Conservation (phyloP, 1,140 invertebrate genomes). For the Microplitis mediator region DNA sequence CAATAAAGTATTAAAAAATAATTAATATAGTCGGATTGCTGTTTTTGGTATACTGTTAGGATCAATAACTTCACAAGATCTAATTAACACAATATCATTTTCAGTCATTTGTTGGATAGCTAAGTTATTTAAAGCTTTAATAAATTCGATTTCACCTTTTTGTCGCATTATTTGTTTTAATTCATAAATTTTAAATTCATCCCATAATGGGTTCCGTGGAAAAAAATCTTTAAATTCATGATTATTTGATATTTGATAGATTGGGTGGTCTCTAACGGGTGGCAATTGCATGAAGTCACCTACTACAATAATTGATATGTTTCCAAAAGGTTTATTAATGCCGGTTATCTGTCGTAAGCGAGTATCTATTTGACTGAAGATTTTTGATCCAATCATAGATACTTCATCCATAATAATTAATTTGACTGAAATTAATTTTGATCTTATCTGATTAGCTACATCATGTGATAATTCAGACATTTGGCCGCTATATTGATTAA, state of each 20-base stretch:
- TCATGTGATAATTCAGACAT: slow-evolving; percentile 28
- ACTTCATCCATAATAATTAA: slow-evolving; percentile 56
- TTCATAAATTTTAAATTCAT: too few relatives aligned
- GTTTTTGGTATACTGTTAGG: too few relatives aligned
- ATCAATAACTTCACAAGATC: too few relatives aligned
- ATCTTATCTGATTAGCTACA: slow-evolving; percentile 33
- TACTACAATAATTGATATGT: slow-evolving; percentile 38
- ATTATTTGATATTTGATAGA: slow-evolving; percentile 6
- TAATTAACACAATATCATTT: too few relatives aligned
- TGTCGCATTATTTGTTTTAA: too few relatives aligned
- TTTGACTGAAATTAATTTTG: slow-evolving; percentile 38
- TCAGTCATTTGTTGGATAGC: too few relatives aligned
- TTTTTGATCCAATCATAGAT: slow-evolving; percentile 45
- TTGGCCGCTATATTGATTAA: slow-evolving; percentile 31
- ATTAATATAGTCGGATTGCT: too few relatives aligned
- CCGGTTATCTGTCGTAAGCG: slow-evolving; percentile 47
- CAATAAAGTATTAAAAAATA: too few relatives aligned
- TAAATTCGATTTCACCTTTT: too few relatives aligned
- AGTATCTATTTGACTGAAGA: slow-evolving; percentile 38
- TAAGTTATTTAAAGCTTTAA: too few relatives aligned
- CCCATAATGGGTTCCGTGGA: too few relatives aligned
- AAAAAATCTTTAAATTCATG: background rate
- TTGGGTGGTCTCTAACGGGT: slow-evolving; percentile 31
- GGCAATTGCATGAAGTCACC: slow-evolving; percentile 41
- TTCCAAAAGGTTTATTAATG: slow-evolving; percentile 37